Conservation (phyloP, 2,888 invertebrate genomes). For the Neoascia interrupta region DNA sequence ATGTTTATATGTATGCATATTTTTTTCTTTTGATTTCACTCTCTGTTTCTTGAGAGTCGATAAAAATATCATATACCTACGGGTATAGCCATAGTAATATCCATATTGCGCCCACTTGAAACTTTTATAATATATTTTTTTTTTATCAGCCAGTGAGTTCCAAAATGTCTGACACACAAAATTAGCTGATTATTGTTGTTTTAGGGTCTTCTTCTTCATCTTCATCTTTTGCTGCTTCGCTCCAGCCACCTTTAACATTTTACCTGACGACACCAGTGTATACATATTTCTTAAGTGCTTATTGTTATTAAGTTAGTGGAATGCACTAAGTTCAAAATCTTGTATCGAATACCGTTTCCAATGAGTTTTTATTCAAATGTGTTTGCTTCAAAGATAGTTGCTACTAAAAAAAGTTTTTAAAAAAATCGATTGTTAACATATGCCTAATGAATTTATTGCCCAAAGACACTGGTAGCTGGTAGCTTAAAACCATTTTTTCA, state of each 20-base stretch:
- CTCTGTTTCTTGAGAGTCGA: constrained; percentile 58
- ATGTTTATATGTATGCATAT: constrained; percentile 32
- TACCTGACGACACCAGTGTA: constrained; percentile 6
- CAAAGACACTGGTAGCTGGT: constrained; percentile 4
- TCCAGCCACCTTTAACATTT: constrained; percentile 44
- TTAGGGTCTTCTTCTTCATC: constrained; percentile 28
- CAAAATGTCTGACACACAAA: constrained; percentile 63
- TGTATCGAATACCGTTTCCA: constrained; percentile 11
- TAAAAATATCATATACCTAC: constrained; percentile 47
- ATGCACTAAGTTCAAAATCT: constrained; percentile 42
- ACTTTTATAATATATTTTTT: constrained; percentile 46
- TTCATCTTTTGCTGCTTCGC: constrained; percentile 1
- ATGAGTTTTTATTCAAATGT: constrained; percentile 28
- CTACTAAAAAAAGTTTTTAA: too few relatives aligned
- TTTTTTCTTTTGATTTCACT: constrained; percentile 64
- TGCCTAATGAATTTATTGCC: constrained; percentile 40
- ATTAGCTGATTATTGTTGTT: constrained; percentile 56
- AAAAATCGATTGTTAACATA: constrained; percentile 4
- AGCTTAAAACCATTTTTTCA: not conserved
- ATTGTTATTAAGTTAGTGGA: constrained; percentile 42
- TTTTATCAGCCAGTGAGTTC: constrained; percentile 38
- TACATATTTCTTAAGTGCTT: constrained; percentile 34
- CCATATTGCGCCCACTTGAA: constrained; percentile 63
- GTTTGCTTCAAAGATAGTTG: not conserved
- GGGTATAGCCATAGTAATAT: constrained; percentile 22